Conservation (phyloP, 2,888 invertebrate species). For the Sphecodes monilicornis region DNA sequence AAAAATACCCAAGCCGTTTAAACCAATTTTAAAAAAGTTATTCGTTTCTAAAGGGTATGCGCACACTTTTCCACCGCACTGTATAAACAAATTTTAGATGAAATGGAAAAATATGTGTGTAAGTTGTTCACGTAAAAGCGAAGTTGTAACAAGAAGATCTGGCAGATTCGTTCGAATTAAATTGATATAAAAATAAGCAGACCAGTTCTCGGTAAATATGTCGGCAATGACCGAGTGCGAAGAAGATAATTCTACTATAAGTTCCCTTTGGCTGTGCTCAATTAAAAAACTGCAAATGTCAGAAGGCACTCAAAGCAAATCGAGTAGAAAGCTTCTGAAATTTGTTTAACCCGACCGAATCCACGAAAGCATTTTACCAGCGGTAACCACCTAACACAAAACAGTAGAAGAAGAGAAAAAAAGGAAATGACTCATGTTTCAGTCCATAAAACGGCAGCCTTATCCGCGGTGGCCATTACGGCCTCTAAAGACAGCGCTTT, state of each 20-base stretch:
- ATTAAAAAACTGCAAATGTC: background rate
- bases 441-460: conserved; percentile 45
- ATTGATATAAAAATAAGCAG: background rate
- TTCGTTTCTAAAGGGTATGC: too few species aligned
- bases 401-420: background rate
- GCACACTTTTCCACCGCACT: too few species aligned
- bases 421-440: conserved; percentile 44
- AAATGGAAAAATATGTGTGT: too few species aligned
- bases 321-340: background rate
- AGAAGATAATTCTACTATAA: background rate
- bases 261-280: background rate
- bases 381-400: background rate
- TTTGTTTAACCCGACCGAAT: background rate
- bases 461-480: conserved; percentile 56
- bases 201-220: background rate
- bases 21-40: too few species aligned
- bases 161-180: too few species aligned
- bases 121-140: too few species aligned
- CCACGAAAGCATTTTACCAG: conserved; percentile 19
- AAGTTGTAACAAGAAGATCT: too few species aligned
- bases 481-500: conserved; percentile 55
- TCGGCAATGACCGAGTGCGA: background rate
- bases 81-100: too few species aligned
- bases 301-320: background rate
- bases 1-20: too few species aligned